Base-by-base conservation (phyloP, 1,140 invertebrate species). In the Pseudomyrmex sp. region DNA sequence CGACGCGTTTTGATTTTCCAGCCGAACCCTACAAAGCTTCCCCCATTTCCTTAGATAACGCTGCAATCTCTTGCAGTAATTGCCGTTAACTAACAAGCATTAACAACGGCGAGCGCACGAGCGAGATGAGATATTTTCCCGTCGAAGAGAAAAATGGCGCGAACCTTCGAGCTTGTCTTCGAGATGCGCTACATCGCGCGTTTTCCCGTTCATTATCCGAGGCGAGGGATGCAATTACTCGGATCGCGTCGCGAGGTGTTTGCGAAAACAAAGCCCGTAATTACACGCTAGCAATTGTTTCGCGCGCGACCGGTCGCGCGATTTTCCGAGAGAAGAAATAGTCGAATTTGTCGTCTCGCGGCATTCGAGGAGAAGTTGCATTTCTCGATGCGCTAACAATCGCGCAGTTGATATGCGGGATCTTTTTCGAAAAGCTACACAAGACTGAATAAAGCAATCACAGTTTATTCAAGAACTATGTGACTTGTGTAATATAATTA, bases 21-120 rank as follows among this genome's bases (percentile, higher is more conserved):
- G 13, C 9, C 48, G 23, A 20, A 58, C 8, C 8, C 44, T 52
- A 12, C 9, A 12, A 10, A 10, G 50, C 50, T 10, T 52, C 12
- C 2, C 50, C 50, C 46, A 35, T 56, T 63, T 76, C 48, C 69
- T 85, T 68, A 69, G 65, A 54, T 70, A 70, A 50, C 9, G 56
- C 23, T 68, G 48, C 44, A 63, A 63, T 61, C 66, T 66, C 65
- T 69, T 23, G n/a, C 7, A 58, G 26, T 68, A 84, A 80, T 79
- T 48, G 56, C 23, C 50, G 54, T 79, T 72, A 59, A 66, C 54
- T 61, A 83, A 52, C 58, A 66, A 13, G 3, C 68, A 46, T 56
- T 74, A 54, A 48, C 50, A 61, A 20, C 26, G n/a, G 1, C 13
- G 1, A 48, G 18, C 5, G 58, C 13, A 1, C 10, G 0, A 23